These are phyloP conservation scores for Cephus rjabovi DNA, from an alignment of 2,888 invertebrate genomes.

Conservation along the genomic window DNA sequence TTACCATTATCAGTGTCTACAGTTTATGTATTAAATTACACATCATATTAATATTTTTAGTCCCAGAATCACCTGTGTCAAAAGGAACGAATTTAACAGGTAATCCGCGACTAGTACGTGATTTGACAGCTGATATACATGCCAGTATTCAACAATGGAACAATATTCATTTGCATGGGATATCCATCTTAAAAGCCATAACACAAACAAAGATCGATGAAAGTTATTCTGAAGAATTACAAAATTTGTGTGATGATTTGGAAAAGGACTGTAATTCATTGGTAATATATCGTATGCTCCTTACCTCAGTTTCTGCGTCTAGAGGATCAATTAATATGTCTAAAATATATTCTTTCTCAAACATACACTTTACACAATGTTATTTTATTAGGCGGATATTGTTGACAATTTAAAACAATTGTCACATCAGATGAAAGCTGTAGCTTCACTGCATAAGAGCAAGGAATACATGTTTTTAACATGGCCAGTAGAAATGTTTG, in stretches of 20 bases:
- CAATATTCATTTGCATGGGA: slow-evolving; percentile 65
- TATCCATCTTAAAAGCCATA: slow-evolving; percentile 63
- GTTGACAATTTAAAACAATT: slow-evolving; percentile 44
- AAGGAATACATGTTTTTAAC: slow-evolving; percentile 50
- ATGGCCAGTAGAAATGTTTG: slow-evolving; percentile 53
- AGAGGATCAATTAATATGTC: background rate
- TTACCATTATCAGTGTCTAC: background rate
- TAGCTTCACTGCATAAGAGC: slow-evolving; percentile 40
- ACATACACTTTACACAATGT: background rate
- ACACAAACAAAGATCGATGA: slow-evolving; percentile 41
- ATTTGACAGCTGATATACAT: slow-evolving; percentile 70
- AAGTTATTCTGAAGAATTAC: slow-evolving; percentile 46
- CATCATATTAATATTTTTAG: background rate
- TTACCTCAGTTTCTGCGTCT: background rate
- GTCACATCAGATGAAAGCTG: slow-evolving; percentile 42
- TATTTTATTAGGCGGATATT: slow-evolving; percentile 42
- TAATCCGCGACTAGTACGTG: slow-evolving; percentile 69
- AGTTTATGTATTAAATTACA: slow-evolving; percentile 13
- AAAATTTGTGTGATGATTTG: slow-evolving; percentile 50
- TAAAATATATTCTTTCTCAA: background rate
- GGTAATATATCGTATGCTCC: slow-evolving; percentile 34
- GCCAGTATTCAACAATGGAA: slow-evolving; percentile 70
- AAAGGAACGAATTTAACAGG: slow-evolving; percentile 70
- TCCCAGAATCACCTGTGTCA: slow-evolving; percentile 29
- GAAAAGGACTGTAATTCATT: slow-evolving; percentile 46